phyloP scores from a whole-genome alignment of 2,888 invertebrate genomes.

The Oligia fasciuncula region DNA sequence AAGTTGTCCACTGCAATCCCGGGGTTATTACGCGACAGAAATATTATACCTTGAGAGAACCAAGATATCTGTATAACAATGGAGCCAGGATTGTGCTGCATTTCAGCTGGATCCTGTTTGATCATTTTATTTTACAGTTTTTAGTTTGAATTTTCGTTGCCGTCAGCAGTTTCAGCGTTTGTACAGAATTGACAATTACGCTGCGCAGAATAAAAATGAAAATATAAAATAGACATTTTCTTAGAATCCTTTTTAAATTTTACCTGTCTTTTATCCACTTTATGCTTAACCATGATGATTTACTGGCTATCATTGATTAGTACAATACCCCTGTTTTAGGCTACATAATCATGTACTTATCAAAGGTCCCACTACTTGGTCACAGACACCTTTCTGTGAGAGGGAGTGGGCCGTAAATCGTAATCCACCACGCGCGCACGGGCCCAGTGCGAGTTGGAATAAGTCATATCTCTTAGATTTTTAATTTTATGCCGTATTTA shows the following conservation, averaged over 20 bases:
- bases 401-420: not conserved
- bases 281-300: not conserved
- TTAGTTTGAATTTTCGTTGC: slow-evolving; percentile 28
- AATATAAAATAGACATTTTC: not conserved
- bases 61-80: slow-evolving; percentile 29
- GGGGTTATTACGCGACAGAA: slow-evolving; percentile 41
- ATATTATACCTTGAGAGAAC: slow-evolving; percentile 37
- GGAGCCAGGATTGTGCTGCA: slow-evolving; percentile 18
- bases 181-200: slow-evolving; percentile 17
- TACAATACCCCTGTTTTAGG: not conserved
- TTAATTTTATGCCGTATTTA: not conserved
- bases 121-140: slow-evolving; percentile 31
- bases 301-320: not conserved
- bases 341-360: not conserved
- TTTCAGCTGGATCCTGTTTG: slow-evolving; percentile 6
- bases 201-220: not conserved
- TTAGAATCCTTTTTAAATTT: not conserved
- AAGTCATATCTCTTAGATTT: no score
- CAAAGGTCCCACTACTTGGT: no score
- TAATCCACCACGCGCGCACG: no score
- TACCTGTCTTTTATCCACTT: no score
- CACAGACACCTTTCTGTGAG: no score
- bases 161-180: slow-evolving; percentile 28
- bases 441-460: no score
- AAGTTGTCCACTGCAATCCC: slow-evolving; percentile 51